These are phyloP conservation scores for Lycocerus yunnanus DNA, from an alignment of 2,888 invertebrate genomes.

Conservation along the genomic window DNA sequence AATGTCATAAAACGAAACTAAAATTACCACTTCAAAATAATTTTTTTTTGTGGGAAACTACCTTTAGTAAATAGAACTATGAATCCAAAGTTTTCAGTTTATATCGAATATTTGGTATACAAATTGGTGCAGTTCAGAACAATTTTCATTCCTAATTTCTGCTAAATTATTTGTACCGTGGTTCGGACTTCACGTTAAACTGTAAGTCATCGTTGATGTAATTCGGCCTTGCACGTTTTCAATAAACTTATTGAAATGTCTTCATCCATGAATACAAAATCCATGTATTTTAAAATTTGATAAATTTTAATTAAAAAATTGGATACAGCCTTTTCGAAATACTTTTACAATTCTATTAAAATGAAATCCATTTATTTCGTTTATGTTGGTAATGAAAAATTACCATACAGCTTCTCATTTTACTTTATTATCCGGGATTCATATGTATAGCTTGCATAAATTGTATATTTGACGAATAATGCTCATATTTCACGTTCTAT, in stretches of 20 bases:
- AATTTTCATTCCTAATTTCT: too few species aligned
- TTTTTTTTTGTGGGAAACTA: too few species aligned
- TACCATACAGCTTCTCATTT: neutral
- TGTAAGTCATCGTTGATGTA: too few species aligned
- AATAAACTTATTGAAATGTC: too few species aligned
- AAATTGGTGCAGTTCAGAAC: too few species aligned
- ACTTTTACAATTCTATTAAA: neutral
- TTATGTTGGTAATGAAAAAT: neutral
- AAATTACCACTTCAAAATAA: neutral
- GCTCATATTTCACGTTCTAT: conserved; percentile 30
- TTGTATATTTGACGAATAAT: conserved; percentile 26
- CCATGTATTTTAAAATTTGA: neutral
- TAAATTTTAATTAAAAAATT: neutral
- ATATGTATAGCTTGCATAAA: conserved; percentile 13
- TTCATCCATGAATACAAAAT: too few species aligned
- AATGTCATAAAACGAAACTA: neutral
- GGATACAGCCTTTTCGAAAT: neutral
- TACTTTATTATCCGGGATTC: conserved; percentile 17
- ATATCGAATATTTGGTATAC: too few species aligned
- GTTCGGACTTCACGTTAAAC: too few species aligned
- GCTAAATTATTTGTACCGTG: too few species aligned
- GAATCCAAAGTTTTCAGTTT: too few species aligned
- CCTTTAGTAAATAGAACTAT: too few species aligned
- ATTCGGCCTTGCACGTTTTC: too few species aligned
- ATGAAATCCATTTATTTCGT: neutral